A percentile compares a stretch with the other conserved stretches of the same genome.
These are phyloP conservation scores for Mythimna albipuncta DNA, from an alignment of 2,888 invertebrate genomes.

Conservation along the genomic window DNA sequence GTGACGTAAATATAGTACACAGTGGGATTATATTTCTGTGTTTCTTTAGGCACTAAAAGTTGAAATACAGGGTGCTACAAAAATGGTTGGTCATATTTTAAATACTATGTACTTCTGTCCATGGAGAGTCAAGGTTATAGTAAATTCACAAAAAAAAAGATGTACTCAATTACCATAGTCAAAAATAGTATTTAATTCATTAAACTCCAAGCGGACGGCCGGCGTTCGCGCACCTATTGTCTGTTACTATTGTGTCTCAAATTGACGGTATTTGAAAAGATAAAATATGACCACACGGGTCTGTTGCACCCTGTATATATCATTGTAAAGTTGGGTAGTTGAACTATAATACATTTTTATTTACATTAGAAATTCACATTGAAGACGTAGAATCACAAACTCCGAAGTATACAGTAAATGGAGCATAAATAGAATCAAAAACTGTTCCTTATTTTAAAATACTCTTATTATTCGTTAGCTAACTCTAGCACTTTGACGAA, in stretches of 20 bases:
- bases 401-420: slow-evolving; percentile 29
- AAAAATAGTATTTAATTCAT: too few relatives aligned
- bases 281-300: too few relatives aligned
- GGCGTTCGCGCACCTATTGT: too few relatives aligned
- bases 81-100: too few relatives aligned
- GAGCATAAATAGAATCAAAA: slow-evolving; percentile 56
- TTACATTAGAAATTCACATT: slow-evolving; percentile 45
- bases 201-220: too few relatives aligned
- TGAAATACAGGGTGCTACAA: slow-evolving; percentile 1
- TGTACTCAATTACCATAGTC: too few relatives aligned
- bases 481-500: slow-evolving; percentile 20
- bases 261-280: too few relatives aligned
- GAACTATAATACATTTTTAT: slow-evolving; percentile 11
- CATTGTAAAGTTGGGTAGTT: slow-evolving; percentile 23
- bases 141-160: too few relatives aligned
- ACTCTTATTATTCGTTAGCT: slow-evolving; percentile 15
- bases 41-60: slow-evolving; percentile 59
- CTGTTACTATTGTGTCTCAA: too few relatives aligned
- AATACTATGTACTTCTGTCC: too few relatives aligned
- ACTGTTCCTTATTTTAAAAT: slow-evolving; percentile 26
- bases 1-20: slow-evolving; percentile 12
- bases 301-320: not conserved
- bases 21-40: slow-evolving; percentile 35
- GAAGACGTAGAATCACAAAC: slow-evolving; percentile 45
- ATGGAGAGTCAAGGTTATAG: too few relatives aligned